phyloP scores from a whole-genome alignment of 2,113 vertebrate species.

The Phrynosoma blainvillii region DNA sequence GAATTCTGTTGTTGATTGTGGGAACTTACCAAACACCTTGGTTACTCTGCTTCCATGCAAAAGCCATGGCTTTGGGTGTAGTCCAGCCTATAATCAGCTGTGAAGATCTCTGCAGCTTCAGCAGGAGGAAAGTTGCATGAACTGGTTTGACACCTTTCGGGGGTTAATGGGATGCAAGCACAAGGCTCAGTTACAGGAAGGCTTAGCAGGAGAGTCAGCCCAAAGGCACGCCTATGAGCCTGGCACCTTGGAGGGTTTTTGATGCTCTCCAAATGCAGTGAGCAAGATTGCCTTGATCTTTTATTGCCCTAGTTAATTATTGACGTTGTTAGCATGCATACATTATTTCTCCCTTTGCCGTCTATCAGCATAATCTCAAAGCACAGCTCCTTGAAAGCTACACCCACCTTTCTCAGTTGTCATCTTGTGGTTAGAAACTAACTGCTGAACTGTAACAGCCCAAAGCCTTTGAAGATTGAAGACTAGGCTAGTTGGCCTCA shows the following conservation, averaged over 20 bases:
- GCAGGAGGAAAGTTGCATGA: slow-evolving; percentile 39
- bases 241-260: slow-evolving; percentile 30
- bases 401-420: not conserved
- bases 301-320: slow-evolving; percentile 64
- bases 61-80: not conserved
- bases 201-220: slow-evolving; percentile 42
- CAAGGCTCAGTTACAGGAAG: slow-evolving; percentile 43
- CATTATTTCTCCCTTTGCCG: not conserved
- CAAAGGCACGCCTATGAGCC: slow-evolving; percentile 26
- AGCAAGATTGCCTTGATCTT: slow-evolving; percentile 56
- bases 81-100: slow-evolving; percentile 29
- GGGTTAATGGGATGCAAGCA: slow-evolving; percentile 16
- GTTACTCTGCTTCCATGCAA: not conserved
- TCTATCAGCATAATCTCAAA: slow-evolving; percentile 8
- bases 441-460: slow-evolving; percentile 2
- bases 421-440: not conserved
- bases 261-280: slow-evolving; percentile 43
- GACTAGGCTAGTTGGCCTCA: slow-evolving; percentile 3
- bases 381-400: not conserved
- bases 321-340: slow-evolving; percentile 46
- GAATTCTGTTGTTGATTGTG: not conserved
- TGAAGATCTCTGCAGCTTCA: slow-evolving; percentile 8
- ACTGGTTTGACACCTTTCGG: slow-evolving; percentile 33
- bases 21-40: not conserved
- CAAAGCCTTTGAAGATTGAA: slow-evolving; percentile 2